A percentile compares a stretch with the other conserved stretches of the same genome.
Evolutionary conservation across 2,797 vertebrate genomes (phyloP).

Genomic region (Fistularia tabacaria): DNA sequence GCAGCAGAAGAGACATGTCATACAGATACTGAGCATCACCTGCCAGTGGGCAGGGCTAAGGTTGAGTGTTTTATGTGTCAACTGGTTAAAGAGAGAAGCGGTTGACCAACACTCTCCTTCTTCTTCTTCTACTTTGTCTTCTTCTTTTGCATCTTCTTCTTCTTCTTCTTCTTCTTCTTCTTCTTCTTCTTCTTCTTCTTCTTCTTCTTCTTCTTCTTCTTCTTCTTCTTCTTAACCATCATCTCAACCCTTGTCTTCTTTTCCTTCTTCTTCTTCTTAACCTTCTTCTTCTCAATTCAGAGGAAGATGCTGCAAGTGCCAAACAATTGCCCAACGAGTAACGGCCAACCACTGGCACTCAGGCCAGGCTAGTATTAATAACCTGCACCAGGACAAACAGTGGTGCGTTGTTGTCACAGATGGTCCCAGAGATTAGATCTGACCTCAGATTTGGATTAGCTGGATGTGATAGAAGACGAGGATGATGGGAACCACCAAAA

Average conservation of each 20-base stretch:
- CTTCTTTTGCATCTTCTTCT: background rate
- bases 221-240: too few species aligned
- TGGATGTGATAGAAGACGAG: conserved; percentile 59
- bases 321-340: conserved; percentile 54
- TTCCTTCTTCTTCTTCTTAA: conserved; percentile 12
- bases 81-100: conserved; percentile 18
- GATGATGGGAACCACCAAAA: conserved; percentile 41
- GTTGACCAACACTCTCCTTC: conserved; percentile 21
- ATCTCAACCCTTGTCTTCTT: too few species aligned
- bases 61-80: conserved; percentile 4
- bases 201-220: conserved; percentile 4
- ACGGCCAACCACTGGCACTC: conserved; percentile 31
- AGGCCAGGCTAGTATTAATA: conserved; percentile 20
- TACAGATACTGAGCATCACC: too few species aligned
- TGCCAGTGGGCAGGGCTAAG: too few species aligned
- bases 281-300: conserved; percentile 26
- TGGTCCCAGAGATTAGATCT: conserved; percentile 62
- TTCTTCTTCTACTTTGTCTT: conserved; percentile 2
- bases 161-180: background rate
- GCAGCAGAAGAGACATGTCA: too few species aligned
- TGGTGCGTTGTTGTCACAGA: conserved; percentile 48
- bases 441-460: conserved; percentile 50
- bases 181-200: conserved; percentile 11
- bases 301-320: conserved; percentile 58
- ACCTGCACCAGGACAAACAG: conserved; percentile 6